phyloP scores from a whole-genome alignment of 2,888 invertebrate species.

The Lissocephala sabroskyi region DNA sequence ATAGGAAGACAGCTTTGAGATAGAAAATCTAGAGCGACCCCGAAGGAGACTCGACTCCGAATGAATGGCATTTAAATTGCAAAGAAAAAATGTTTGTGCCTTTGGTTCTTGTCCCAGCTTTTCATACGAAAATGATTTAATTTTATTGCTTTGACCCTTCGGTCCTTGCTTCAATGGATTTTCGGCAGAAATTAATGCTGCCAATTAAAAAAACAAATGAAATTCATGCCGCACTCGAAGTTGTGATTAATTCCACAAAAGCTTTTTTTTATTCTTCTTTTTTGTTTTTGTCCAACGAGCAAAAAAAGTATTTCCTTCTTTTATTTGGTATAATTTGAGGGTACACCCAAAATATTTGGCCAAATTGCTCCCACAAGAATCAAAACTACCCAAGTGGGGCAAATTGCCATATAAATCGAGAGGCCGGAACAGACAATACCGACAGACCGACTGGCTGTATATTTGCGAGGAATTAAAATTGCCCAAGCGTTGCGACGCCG shows the following conservation, averaged over 20 bases:
- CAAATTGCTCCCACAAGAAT: neutral
- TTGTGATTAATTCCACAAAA: slow-evolving; percentile 32
- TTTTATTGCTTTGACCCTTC: too few species aligned
- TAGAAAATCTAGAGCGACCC: too few species aligned
- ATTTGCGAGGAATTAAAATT: slow-evolving; percentile 36
- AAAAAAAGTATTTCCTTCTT: slow-evolving; percentile 25
- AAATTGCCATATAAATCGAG: too few species aligned
- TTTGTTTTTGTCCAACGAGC: neutral
- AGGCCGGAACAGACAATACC: too few species aligned
- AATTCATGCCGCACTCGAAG: slow-evolving; percentile 46
- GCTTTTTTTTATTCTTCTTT: slow-evolving; percentile 3
- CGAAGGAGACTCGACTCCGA: too few species aligned
- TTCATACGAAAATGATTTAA: too few species aligned
- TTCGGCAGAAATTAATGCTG: slow-evolving; percentile 16
- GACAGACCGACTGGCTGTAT: neutral
- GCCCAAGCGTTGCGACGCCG: slow-evolving; percentile 19
- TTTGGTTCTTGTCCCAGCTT: too few species aligned
- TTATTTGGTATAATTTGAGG: neutral
- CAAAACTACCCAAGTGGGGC: neutral
- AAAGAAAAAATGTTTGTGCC: too few species aligned
- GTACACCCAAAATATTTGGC: neutral
- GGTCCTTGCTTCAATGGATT: too few species aligned
- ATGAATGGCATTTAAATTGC: too few species aligned
- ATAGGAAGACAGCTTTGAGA: too few species aligned
- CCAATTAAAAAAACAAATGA: slow-evolving; percentile 34